phyloP scores from a whole-genome alignment of 2,797 vertebrate species.

The Micrastur ruficollis region DNA sequence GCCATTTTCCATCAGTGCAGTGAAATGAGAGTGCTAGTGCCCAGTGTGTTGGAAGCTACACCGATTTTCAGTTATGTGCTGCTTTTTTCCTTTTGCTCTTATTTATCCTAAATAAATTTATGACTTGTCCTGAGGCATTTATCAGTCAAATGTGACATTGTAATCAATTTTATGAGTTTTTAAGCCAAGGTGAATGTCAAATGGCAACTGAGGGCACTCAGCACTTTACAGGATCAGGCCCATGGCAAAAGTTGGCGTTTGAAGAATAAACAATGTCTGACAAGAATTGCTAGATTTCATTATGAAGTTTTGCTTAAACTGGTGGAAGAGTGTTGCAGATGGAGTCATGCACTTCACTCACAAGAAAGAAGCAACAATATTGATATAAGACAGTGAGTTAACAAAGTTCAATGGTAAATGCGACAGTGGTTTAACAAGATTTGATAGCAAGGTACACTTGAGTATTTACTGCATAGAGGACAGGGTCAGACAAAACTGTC shows the following conservation, averaged over 20 bases:
- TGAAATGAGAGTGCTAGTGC: background rate
- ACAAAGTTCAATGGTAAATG: background rate
- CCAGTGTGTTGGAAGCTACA: background rate
- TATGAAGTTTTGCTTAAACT: background rate
- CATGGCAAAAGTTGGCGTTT: background rate
- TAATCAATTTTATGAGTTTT: background rate
- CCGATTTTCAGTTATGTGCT: background rate
- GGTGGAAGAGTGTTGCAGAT: background rate
- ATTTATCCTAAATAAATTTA: background rate
- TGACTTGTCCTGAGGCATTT: background rate
- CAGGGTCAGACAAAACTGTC: background rate
- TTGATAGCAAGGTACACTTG: background rate
- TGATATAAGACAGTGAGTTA: background rate
- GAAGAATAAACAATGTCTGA: background rate
- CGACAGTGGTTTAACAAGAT: background rate
- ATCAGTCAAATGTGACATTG: background rate
- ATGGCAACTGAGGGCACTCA: background rate
- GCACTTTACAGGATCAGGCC: background rate
- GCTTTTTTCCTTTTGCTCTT: background rate
- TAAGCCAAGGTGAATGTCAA: background rate
- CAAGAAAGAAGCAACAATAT: background rate
- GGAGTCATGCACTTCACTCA: background rate
- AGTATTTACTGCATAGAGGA: background rate
- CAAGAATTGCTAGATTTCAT: background rate
- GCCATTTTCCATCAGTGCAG: background rate